Conservation (phyloP, 2,113 vertebrate species). For the Setophaga petechia region DNA sequence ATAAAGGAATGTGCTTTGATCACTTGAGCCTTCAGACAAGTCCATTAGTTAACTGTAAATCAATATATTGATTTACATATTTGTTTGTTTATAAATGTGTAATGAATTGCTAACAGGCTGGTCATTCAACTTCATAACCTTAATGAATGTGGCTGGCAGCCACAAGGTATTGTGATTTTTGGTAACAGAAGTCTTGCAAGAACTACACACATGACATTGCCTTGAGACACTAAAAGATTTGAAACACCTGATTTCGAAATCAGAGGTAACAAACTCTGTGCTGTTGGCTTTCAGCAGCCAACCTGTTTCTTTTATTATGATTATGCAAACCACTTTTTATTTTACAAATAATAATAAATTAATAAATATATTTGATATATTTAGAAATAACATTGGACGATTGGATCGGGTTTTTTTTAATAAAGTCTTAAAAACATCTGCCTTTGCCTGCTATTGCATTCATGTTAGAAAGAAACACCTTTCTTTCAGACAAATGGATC, state of each 20-base stretch:
- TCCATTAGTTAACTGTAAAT: conserved; percentile 33
- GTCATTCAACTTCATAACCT: neutral
- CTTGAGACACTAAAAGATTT: neutral
- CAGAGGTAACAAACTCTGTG: neutral
- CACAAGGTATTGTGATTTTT: neutral
- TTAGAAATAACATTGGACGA: neutral
- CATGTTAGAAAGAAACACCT: neutral
- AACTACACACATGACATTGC: neutral
- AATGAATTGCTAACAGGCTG: neutral
- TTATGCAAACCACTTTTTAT: neutral
- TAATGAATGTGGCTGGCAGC: neutral
- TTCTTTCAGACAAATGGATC: neutral
- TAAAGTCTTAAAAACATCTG: neutral
- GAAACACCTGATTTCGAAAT: neutral
- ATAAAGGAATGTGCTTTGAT: neutral
- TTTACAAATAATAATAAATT: neutral
- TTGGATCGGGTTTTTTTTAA: neutral
- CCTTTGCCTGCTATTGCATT: neutral
- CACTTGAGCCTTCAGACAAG: neutral
- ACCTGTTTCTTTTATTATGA: neutral
- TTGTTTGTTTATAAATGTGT: conserved; percentile 19
- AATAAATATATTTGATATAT: neutral
- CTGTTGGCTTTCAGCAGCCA: neutral
- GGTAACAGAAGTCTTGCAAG: neutral
- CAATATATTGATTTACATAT: conserved; percentile 18